A percentile compares a stretch with the other conserved stretches of the same genome.
phyloP scores from a whole-genome alignment of 2,113 vertebrate species.

The Hyaena hyaena region DNA sequence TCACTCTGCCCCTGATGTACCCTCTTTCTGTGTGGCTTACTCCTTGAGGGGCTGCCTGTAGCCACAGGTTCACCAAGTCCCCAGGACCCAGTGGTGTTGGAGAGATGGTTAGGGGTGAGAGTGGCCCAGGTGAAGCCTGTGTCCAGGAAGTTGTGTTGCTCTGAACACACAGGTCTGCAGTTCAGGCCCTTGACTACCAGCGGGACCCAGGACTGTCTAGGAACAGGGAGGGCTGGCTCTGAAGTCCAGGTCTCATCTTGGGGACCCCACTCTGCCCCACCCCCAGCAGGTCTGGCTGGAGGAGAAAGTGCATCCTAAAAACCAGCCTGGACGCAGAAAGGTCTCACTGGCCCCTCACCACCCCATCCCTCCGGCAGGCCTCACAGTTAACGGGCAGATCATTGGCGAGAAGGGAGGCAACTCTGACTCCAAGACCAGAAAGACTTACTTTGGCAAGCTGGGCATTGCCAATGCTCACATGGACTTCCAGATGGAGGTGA shows the following conservation, averaged over 20 bases:
- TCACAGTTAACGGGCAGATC: conserved; percentile 94
- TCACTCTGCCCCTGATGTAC: not conserved
- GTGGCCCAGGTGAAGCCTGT: not conserved
- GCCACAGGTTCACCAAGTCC: not conserved
- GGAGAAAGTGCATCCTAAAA: not conserved
- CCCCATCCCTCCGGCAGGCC: conserved; percentile 83
- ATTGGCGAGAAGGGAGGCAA: conserved; percentile 91
- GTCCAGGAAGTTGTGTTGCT: not conserved
- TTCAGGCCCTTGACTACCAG: not conserved
- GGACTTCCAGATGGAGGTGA: conserved; percentile 90
- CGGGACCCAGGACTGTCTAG: not conserved
- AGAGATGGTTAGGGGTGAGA: not conserved
- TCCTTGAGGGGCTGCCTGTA: not conserved
- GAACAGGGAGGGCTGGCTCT: not conserved
- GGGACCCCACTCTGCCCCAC: not conserved
- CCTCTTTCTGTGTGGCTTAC: not conserved
- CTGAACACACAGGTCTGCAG: not conserved
- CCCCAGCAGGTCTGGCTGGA: not conserved
- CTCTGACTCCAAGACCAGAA: conserved; percentile 81
- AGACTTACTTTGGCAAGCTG: conserved; percentile 94
- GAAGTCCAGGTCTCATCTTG: not conserved
- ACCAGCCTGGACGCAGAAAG: not conserved
- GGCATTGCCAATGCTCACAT: conserved; percentile 89
- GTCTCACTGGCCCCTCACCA: not conserved
- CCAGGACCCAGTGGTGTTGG: not conserved